These are phyloP conservation scores for Drosophila suzukii DNA, from an alignment of 1,140 invertebrate species.

Conservation along the genomic window DNA sequence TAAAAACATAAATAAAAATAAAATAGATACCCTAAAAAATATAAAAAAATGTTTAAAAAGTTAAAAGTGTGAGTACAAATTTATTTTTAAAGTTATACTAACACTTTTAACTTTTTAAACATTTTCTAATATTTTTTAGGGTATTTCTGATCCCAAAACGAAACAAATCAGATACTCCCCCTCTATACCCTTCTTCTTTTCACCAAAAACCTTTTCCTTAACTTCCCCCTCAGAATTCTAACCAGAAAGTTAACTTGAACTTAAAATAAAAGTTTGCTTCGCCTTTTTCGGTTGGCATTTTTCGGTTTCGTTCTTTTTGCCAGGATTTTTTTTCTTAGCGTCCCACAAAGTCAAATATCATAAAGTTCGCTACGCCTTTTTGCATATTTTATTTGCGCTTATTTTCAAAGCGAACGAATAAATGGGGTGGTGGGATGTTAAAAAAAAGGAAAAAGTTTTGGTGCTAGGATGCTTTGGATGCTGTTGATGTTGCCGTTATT, in stretches of 20 bases:
- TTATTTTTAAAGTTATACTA: too few relatives aligned
- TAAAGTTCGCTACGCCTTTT: constrained; percentile 82
- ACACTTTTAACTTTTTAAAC: too few relatives aligned
- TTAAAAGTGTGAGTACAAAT: too few relatives aligned
- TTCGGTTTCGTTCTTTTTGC: constrained; percentile 31
- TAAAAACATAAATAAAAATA: too few relatives aligned
- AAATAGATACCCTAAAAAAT: too few relatives aligned
- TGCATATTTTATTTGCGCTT: constrained; percentile 82
- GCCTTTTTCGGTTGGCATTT: constrained; percentile 44
- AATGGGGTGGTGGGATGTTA: not conserved
- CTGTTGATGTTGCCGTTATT: constrained; percentile 26
- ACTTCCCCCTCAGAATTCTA: constrained; percentile 53
- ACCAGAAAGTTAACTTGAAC: constrained; percentile 81
- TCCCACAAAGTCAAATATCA: constrained; percentile 81
- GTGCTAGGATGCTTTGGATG: constrained; percentile 41
- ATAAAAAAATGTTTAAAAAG: too few relatives aligned
- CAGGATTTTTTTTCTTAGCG: constrained; percentile 55
- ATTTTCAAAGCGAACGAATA: constrained; percentile 51
- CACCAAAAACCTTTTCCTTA: constrained; percentile 7
- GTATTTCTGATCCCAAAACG: not conserved
- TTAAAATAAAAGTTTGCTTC: constrained; percentile 79
- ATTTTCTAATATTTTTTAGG: not conserved
- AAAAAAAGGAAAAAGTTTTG: constrained; percentile 43
- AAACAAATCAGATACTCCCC: not conserved
- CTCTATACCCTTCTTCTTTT: not conserved